Evolutionary conservation across 2,888 invertebrate genomes (phyloP), one percentile per base, ranked within the genome.

Genomic region (Monopis laevigella): DNA sequence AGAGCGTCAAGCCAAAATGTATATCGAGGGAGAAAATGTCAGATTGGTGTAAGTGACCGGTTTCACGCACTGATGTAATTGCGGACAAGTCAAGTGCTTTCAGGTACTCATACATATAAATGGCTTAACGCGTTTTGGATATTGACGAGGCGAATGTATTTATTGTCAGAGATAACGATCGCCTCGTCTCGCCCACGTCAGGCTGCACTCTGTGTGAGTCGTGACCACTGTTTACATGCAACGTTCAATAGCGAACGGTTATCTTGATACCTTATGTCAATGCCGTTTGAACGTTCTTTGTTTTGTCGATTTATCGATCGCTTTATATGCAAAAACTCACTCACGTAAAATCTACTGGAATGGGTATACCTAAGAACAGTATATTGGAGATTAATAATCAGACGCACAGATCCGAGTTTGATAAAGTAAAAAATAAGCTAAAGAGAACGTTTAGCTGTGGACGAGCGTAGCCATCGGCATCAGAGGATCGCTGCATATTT

Each of bases 41-140:
- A 40, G 40, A 35, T 43, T 12, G 39, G 27, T 32, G 41, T 8
- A 19, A 34, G 29, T 40, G 44, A 50, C 50, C 48, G 46, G 50
- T 48, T 45, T 40, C 44, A 46, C 40, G 44, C 45, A 45, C 43
- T 43, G 41, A 45, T 46, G 46, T 40, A 43, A 42, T 48, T 29
- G 43, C 44, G 43, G 41, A 45, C 47, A 45, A 41, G 43, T 42
- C 38, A 36, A 43, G 36, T 43, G 44, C 44, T 43, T 39, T 34
- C 40, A 40, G 29, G 30, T 28, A 40, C 40, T 49, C 14, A 29
- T 14, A 17, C 39, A 43, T 41, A 39, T 41, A 45, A 46, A 46
- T 45, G 39, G 35, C 29, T 13, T 14, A 14, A 4, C 32, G 32
- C 14, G n/a, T n/a, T n/a, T 14, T 17, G 16, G 32, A 17, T 29